Evolutionary conservation across 2,797 vertebrate species (phyloP).

Genomic region (Sitta carolinensis): DNA sequence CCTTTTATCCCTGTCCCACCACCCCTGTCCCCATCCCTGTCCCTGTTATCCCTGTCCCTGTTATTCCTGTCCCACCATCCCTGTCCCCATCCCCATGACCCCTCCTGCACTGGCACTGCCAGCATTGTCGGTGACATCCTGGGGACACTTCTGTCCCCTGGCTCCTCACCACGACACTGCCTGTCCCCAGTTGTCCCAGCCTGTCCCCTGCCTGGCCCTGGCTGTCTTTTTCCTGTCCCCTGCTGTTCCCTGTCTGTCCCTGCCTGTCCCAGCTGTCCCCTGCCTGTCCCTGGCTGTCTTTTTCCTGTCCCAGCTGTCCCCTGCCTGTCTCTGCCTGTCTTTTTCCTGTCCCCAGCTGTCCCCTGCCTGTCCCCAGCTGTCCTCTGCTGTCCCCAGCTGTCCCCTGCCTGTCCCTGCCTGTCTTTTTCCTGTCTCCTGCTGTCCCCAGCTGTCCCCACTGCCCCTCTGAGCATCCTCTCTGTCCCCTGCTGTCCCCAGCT

Average conservation of each 20-base stretch:
- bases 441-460: background rate
- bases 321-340: background rate
- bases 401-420: fast-evolving
- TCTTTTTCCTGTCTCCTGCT: background rate
- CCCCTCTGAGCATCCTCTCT: background rate
- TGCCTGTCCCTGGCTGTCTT: background rate
- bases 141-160: background rate
- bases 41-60: too few relatives aligned
- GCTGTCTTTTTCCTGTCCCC: too few relatives aligned
- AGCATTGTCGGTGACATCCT: background rate
- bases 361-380: too few relatives aligned
- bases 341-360: too few relatives aligned
- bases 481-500: background rate
- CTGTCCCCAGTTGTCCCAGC: too few relatives aligned
- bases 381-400: too few relatives aligned
- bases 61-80: background rate
- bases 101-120: background rate
- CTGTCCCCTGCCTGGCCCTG: background rate
- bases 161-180: fast-evolving
- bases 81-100: fast-evolving
- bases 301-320: too few relatives aligned
- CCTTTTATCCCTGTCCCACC: too few relatives aligned
- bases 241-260: too few relatives aligned
- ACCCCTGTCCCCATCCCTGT: background rate
- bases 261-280: background rate